A percentile compares a stretch with the other conserved stretches of the same genome.
Conservation (phyloP, 1,140 invertebrate genomes). For the Drosophila kepulauana region DNA sequence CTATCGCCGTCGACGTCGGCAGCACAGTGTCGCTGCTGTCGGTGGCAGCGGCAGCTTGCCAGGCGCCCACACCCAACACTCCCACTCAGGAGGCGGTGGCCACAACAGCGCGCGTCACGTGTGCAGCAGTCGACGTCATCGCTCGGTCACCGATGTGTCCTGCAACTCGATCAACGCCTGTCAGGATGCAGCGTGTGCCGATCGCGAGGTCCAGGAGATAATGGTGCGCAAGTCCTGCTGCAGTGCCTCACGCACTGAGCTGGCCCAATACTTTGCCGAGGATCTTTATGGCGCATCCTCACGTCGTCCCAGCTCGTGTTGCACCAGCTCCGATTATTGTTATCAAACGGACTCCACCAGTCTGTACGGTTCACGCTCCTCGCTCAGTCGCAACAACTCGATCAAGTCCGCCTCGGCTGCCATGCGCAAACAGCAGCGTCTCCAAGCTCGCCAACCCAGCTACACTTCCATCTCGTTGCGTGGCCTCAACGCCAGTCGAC, state of each 20-base stretch:
- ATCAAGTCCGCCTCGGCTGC: conserved; percentile 80
- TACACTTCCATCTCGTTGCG: conserved; percentile 79
- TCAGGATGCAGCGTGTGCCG: conserved; percentile 71
- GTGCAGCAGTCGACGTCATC: conserved; percentile 72
- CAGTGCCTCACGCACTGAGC: conserved; percentile 70
- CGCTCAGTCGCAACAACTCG: conserved; percentile 79
- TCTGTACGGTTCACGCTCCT: conserved; percentile 79
- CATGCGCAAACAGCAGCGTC: conserved; percentile 66
- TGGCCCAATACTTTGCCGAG: conserved; percentile 81
- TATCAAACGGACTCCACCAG: conserved; percentile 84
- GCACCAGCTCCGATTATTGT: conserved; percentile 83
- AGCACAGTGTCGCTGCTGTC: conserved; percentile 55
- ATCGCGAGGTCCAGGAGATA: conserved; percentile 78
- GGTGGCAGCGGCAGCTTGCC: conserved; percentile 71
- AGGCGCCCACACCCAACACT: conserved; percentile 54
- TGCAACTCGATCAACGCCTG: conserved; percentile 66
- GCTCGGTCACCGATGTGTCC: conserved; percentile 78
- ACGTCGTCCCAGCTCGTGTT: conserved; percentile 75
- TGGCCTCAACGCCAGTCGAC: conserved; percentile 72
- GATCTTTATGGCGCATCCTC: conserved; percentile 77
- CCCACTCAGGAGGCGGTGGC: conserved; percentile 3
- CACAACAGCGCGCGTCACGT: conserved; percentile 44
- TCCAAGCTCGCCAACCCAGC: conserved; percentile 77
- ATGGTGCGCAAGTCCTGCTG: conserved; percentile 69
- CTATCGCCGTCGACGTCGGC: conserved; percentile 58